Evolutionary conservation across 1,140 invertebrate species (phyloP).

Genomic region (Arion vulgaris): DNA sequence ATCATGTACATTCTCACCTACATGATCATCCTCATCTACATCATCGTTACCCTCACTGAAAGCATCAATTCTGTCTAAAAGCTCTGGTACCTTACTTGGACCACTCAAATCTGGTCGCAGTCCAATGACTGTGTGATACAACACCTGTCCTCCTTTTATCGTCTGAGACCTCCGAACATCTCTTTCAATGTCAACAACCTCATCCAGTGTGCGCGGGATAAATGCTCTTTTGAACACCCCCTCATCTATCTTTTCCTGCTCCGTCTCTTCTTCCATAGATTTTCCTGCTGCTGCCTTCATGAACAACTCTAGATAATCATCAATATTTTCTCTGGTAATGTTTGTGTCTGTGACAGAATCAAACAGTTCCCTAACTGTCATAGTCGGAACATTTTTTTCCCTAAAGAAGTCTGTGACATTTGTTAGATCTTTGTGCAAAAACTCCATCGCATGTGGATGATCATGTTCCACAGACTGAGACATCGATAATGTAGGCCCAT

Average conservation of each 20-base stretch:
- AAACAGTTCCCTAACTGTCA: slow-evolving; percentile 93
- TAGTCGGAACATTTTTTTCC: slow-evolving; percentile 88
- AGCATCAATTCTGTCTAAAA: slow-evolving; percentile 15
- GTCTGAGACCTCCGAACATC: slow-evolving; percentile 79
- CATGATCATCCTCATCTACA: slow-evolving; percentile 3
- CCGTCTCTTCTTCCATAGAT: slow-evolving; percentile 61
- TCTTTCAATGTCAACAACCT: slow-evolving; percentile 91
- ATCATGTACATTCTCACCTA: background rate
- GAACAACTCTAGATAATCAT: slow-evolving; percentile 77
- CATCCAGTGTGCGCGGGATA: slow-evolving; percentile 94
- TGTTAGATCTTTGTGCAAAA: slow-evolving; percentile 95
- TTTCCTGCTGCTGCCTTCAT: slow-evolving; percentile 68
- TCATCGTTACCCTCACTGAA: slow-evolving; percentile 5
- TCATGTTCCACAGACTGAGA: slow-evolving; percentile 99
- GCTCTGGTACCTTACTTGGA: slow-evolving; percentile 73
- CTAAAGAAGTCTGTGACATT: slow-evolving; percentile 94
- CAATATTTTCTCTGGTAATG: slow-evolving; percentile 83
- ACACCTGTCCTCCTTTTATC: slow-evolving; percentile 76
- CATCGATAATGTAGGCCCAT: slow-evolving; percentile 95
- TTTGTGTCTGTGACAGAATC: slow-evolving; percentile 94
- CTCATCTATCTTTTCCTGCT: slow-evolving; percentile 73
- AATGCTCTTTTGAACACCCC: slow-evolving; percentile 93
- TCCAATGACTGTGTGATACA: slow-evolving; percentile 89
- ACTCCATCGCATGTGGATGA: slow-evolving; percentile 94
- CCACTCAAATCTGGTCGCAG: slow-evolving; percentile 86